phyloP scores from a whole-genome alignment of 2,888 invertebrate genomes.

The Geophilus truncorum region DNA sequence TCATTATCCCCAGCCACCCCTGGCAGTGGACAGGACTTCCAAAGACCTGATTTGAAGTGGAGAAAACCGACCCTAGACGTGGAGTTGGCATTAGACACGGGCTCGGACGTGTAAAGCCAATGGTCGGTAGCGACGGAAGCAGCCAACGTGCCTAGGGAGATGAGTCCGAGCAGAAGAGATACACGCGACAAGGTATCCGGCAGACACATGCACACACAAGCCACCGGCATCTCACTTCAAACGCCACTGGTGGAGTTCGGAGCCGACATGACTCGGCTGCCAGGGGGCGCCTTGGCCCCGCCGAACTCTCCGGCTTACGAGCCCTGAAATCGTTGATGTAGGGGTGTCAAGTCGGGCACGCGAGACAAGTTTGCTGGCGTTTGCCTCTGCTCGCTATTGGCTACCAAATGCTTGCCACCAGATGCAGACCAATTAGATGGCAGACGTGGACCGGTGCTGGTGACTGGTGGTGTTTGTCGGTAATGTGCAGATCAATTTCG shows the following conservation, averaged over 20 bases:
- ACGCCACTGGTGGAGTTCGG: background rate
- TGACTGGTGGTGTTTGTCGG: background rate
- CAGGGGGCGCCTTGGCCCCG: background rate
- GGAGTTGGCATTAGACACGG: conserved; percentile 28
- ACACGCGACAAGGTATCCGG: conserved; percentile 36
- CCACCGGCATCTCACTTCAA: conserved; percentile 32
- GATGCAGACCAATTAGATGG: background rate
- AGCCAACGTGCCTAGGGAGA: conserved; percentile 34
- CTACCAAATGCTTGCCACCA: background rate
- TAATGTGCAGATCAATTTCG: background rate
- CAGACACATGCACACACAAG: conserved; percentile 34
- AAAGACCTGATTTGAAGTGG: conserved; percentile 35
- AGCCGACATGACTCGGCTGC: background rate
- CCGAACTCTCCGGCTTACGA: background rate
- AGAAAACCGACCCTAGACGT: conserved; percentile 23
- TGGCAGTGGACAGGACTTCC: conserved; percentile 36
- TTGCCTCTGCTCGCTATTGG: background rate
- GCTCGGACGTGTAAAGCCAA: conserved; percentile 38
- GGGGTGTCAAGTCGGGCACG: background rate
- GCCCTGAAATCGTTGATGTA: background rate
- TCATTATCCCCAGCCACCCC: conserved; percentile 29
- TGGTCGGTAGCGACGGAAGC: conserved; percentile 37
- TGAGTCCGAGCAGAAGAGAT: conserved; percentile 35
- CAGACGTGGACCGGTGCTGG: background rate
- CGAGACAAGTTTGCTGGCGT: background rate